Evolutionary conservation across 2,113 vertebrate species (phyloP).

Genomic region (Varanus salvator): DNA sequence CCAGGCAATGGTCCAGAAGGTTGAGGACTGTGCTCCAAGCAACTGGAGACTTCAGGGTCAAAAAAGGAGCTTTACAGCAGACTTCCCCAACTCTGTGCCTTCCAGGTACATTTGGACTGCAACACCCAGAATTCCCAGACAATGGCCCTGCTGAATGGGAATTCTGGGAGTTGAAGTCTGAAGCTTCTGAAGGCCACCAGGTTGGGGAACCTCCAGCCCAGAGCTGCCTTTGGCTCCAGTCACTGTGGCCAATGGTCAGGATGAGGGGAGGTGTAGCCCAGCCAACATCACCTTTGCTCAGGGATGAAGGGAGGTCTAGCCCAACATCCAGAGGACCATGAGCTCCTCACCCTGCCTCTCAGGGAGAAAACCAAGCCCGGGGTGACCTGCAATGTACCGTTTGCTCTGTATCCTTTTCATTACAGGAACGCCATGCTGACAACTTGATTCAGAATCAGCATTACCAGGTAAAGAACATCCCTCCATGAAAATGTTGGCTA

Average conservation of each 20-base stretch:
- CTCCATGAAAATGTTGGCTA: not conserved
- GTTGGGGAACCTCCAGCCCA: too few relatives aligned
- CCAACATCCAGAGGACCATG: not conserved
- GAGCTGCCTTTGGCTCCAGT: not conserved
- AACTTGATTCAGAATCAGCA: slow-evolving; percentile 96
- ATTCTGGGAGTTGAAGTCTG: too few relatives aligned
- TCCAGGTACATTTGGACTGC: too few relatives aligned
- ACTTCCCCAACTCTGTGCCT: too few relatives aligned
- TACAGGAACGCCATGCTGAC: slow-evolving; percentile 92
- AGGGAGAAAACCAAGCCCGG: not conserved
- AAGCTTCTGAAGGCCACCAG: too few relatives aligned
- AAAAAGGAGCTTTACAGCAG: too few relatives aligned
- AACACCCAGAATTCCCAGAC: too few relatives aligned
- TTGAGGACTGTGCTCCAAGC: too few relatives aligned
- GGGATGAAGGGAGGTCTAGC: not conserved
- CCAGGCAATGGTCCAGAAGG: too few relatives aligned
- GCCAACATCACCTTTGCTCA: too few relatives aligned
- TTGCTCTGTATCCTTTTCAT: slow-evolving; percentile 56
- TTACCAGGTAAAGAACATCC: slow-evolving; percentile 86
- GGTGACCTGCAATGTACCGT: slow-evolving; percentile 25
- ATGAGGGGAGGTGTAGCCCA: not conserved
- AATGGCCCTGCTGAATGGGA: too few relatives aligned
- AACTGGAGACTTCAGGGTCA: too few relatives aligned
- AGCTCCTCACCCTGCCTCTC: not conserved
- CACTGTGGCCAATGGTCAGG: not conserved